Evolutionary conservation across 2,113 vertebrate genomes (phyloP).

Genomic region (Callorhinus ursinus): DNA sequence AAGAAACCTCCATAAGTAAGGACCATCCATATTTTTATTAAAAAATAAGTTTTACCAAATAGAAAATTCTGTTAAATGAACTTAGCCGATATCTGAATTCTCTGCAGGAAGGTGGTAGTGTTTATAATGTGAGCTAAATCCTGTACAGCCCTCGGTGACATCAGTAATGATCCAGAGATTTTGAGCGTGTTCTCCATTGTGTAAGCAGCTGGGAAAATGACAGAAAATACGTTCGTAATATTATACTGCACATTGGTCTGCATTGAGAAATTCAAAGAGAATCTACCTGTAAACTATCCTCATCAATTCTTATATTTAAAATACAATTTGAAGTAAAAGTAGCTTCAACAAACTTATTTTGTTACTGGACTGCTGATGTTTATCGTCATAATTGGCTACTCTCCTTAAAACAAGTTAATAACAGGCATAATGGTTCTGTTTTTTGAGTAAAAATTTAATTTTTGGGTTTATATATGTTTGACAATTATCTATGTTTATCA

Average conservation of each 20-base stretch:
- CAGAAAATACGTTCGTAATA: background rate
- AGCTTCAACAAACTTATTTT: background rate
- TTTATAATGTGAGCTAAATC: background rate
- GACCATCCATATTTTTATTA: background rate
- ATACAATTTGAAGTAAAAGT: background rate
- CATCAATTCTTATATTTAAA: background rate
- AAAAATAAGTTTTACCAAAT: background rate
- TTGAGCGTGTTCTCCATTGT: background rate
- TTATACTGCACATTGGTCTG: background rate
- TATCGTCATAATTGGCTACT: background rate
- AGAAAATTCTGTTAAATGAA: background rate
- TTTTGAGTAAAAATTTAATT: background rate
- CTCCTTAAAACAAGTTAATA: background rate
- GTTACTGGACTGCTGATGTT: background rate
- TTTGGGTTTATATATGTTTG: background rate
- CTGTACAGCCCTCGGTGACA: background rate
- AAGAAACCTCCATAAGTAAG: background rate
- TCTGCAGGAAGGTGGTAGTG: background rate
- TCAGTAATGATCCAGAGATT: background rate
- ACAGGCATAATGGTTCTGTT: background rate
- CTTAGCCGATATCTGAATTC: background rate
- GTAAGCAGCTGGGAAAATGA: background rate
- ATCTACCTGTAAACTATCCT: background rate
- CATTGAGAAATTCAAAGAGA: background rate
- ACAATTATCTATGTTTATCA: background rate